Conservation (phyloP, 2,113 vertebrate species). For the Dipodomys ordii region DNA sequence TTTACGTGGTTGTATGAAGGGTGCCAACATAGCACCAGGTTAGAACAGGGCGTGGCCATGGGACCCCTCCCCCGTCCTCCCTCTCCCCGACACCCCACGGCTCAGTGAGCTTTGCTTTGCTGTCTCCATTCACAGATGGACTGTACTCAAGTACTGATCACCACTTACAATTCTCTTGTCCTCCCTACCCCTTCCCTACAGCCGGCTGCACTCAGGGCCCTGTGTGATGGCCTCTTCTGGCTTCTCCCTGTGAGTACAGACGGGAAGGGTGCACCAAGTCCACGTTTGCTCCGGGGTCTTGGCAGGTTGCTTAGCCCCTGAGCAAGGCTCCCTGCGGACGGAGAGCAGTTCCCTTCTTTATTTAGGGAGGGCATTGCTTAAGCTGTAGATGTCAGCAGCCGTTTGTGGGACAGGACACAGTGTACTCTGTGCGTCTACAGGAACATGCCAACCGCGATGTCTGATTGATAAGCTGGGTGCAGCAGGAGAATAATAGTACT, state of each 20-base stretch:
- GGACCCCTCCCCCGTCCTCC: no score
- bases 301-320: background rate
- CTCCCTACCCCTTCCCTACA: no score
- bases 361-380: accelerated
- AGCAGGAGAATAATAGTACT: background rate
- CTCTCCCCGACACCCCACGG: no score
- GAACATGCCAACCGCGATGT: background rate
- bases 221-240: background rate
- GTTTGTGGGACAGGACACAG: background rate
- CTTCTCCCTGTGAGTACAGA: background rate
- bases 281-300: background rate
- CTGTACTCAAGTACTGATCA: no score
- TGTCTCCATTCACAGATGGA: no score
- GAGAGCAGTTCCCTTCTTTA: background rate
- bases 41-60: no score
- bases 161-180: no score
- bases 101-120: no score
- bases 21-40: no score
- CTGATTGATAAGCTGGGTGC: background rate
- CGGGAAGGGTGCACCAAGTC: background rate
- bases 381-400: background rate
- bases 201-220: no score
- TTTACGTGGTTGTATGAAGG: no score
- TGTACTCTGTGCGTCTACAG: background rate
- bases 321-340: no score